A percentile compares a stretch with the other conserved stretches of the same genome.
phyloP scores from a whole-genome alignment of 2,888 invertebrate genomes.

The Mythimna loreyi region DNA sequence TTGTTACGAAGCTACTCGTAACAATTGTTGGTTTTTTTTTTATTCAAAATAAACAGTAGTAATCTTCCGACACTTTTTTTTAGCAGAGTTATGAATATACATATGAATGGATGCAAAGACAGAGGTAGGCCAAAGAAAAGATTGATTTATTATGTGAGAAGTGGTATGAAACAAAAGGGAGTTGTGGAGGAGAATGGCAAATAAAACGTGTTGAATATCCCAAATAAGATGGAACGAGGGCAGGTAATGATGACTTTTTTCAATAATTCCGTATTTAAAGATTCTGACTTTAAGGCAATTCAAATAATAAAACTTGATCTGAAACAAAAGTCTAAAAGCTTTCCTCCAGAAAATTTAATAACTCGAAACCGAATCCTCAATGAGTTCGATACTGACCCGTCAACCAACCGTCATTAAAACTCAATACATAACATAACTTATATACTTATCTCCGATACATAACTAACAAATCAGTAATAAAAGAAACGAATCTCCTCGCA shows the following conservation, averaged over 20 bases:
- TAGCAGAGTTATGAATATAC: too few species aligned
- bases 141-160: too few species aligned
- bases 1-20: not conserved
- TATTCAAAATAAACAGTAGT: not conserved
- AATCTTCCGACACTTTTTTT: too few species aligned
- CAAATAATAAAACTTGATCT: not conserved
- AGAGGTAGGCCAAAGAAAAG: too few species aligned
- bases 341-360: constrained; percentile 29
- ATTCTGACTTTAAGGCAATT: not conserved
- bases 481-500: constrained; percentile 73
- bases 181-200: too few species aligned
- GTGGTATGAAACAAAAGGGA: too few species aligned
- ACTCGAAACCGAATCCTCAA: constrained; percentile 45
- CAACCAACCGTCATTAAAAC: constrained; percentile 58
- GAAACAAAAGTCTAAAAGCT: constrained; percentile 12
- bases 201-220: too few species aligned
- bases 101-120: too few species aligned
- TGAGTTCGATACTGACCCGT: constrained; percentile 48
- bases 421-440: constrained; percentile 59
- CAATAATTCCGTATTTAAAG: not conserved
- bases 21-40: too few species aligned
- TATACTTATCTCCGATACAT: constrained; percentile 52
- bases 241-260: not conserved
- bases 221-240: not conserved
- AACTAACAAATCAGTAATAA: constrained; percentile 65